Evolutionary conservation across 2,888 invertebrate genomes (phyloP).

Genomic region (Trachelus troglodyta): DNA sequence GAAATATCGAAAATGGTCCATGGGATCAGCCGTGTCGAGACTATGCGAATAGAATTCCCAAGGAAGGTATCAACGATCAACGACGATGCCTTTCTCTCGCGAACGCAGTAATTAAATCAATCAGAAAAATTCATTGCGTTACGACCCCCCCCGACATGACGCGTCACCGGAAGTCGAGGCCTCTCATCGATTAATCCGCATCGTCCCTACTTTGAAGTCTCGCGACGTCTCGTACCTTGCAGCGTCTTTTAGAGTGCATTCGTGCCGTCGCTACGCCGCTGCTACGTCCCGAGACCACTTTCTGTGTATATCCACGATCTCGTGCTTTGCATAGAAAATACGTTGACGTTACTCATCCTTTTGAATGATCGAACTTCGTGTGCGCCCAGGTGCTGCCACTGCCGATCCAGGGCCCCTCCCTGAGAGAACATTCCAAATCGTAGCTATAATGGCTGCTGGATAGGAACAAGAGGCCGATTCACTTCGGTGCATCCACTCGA

Average conservation of each 20-base stretch:
- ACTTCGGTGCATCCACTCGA: neutral
- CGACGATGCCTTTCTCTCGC: neutral
- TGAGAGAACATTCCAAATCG: neutral
- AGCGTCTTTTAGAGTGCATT: neutral
- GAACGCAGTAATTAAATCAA: neutral
- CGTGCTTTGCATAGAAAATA: slow-evolving; percentile 44
- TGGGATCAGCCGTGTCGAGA: neutral
- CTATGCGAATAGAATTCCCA: neutral
- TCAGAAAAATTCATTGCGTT: neutral
- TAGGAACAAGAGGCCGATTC: neutral
- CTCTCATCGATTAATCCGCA: neutral
- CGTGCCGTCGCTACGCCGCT: slow-evolving; percentile 15
- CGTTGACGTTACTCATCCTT: slow-evolving; percentile 40
- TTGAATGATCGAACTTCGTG: slow-evolving; percentile 45
- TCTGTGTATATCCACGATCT: slow-evolving; percentile 3
- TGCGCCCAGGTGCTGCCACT: slow-evolving; percentile 24
- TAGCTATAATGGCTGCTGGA: neutral
- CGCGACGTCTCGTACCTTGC: neutral
- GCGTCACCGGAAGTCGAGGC: neutral
- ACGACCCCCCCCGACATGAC: neutral
- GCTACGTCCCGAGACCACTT: slow-evolving; percentile 2
- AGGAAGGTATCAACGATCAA: neutral
- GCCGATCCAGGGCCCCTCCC: neutral
- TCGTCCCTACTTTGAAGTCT: neutral
- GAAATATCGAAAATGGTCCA: neutral